These are phyloP conservation scores for Crotalus viridis DNA, from an alignment of 2,113 vertebrate genomes.

Conservation along the genomic window DNA sequence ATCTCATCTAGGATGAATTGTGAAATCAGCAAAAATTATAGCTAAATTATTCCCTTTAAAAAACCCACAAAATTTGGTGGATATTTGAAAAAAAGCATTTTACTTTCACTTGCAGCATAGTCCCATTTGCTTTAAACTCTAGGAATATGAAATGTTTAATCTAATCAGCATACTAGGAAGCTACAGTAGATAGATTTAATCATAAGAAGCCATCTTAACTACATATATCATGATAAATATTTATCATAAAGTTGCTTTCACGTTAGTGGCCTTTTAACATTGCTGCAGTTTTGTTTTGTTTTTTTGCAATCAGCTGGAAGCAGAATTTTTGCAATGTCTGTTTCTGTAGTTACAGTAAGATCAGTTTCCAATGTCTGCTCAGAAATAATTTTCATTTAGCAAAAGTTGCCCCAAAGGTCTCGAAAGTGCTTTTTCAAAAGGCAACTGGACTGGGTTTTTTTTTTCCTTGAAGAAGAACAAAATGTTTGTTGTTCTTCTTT, in stretches of 20 bases:
- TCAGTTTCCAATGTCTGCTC: background rate
- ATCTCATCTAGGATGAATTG: background rate
- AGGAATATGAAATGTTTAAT: background rate
- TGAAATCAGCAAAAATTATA: slow-evolving; percentile 4
- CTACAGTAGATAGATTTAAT: background rate
- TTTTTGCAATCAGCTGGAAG: background rate
- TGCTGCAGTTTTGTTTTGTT: background rate
- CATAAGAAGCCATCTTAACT: background rate
- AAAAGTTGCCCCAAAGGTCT: background rate
- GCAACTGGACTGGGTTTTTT: background rate
- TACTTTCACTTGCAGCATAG: background rate
- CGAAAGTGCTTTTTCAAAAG: background rate
- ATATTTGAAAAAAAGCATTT: background rate
- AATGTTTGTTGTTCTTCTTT: background rate
- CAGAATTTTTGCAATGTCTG: background rate
- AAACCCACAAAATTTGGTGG: background rate
- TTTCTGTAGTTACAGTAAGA: background rate
- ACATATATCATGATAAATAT: background rate
- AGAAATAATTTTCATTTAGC: background rate
- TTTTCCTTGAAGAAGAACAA: background rate
- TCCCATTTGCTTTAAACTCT: background rate
- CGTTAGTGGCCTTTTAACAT: background rate
- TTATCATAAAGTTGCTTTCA: background rate
- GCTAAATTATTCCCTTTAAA: background rate
- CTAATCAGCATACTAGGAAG: background rate